phyloP scores from a whole-genome alignment of 1,140 invertebrate species.

The Meloidogyne hapla region DNA sequence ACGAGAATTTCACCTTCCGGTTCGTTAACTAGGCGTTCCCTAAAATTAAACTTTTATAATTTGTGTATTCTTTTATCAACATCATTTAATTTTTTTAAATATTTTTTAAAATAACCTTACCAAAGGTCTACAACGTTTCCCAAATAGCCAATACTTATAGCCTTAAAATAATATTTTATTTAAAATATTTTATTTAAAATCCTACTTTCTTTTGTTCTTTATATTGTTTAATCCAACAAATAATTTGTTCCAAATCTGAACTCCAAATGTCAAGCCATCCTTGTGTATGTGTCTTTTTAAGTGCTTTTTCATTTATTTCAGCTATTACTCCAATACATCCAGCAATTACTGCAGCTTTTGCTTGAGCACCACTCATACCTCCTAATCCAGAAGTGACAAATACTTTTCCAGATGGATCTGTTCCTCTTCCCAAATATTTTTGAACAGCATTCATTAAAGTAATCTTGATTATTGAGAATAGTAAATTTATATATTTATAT shows the following conservation, averaged over 20 bases:
- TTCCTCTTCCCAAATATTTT: conserved; percentile 68
- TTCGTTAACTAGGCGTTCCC: conserved; percentile 68
- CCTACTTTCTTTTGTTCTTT: conserved; percentile 52
- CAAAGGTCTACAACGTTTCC: conserved; percentile 72
- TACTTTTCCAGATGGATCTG: conserved; percentile 70
- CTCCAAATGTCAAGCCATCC: conserved; percentile 70
- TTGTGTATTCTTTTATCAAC: too few species aligned
- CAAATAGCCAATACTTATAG: conserved; percentile 71
- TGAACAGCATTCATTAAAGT: conserved; percentile 73
- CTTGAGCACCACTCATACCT: conserved; percentile 74
- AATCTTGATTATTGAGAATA: conserved; percentile 65
- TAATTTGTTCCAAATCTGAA: conserved; percentile 67
- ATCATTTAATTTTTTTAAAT: too few species aligned
- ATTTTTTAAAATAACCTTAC: conserved; percentile 60
- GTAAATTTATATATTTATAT: background rate
- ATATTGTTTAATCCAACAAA: conserved; percentile 66
- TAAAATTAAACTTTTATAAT: too few species aligned
- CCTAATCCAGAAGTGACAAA: conserved; percentile 72
- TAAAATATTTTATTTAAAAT: background rate
- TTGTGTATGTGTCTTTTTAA: conserved; percentile 71
- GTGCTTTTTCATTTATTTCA: conserved; percentile 70
- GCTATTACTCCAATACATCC: conserved; percentile 74
- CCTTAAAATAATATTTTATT: conserved; percentile 30
- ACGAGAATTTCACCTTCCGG: conserved; percentile 70
- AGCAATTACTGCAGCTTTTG: conserved; percentile 72